These are phyloP conservation scores for Sebastes schlegelii DNA, from an alignment of 2,113 vertebrate species.

Conservation along the genomic window DNA sequence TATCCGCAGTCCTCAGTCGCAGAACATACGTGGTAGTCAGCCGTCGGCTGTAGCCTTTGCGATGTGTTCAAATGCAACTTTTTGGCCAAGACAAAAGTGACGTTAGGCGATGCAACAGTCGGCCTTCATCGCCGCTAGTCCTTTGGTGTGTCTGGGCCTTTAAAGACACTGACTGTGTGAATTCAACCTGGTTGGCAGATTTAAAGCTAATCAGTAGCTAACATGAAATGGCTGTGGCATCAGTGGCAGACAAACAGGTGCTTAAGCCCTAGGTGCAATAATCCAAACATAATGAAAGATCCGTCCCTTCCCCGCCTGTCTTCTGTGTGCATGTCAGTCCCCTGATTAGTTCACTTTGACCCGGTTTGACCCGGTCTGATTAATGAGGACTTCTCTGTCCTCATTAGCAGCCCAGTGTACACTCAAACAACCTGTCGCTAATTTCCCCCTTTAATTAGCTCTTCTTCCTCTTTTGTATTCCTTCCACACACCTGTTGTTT, in stretches of 20 bases:
- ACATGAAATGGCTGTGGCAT: slow-evolving; percentile 4
- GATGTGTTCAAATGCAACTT: no score
- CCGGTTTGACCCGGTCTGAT: slow-evolving; percentile 50
- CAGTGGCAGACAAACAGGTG: slow-evolving; percentile 32
- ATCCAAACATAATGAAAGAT: slow-evolving; percentile 56
- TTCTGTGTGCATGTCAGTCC: slow-evolving; percentile 32
- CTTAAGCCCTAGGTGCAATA: slow-evolving; percentile 15
- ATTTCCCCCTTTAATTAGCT: slow-evolving; percentile 17
- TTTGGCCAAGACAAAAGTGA: no score
- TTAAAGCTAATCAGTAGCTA: background rate
- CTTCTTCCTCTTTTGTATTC: slow-evolving; percentile 22
- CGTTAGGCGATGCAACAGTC: no score
- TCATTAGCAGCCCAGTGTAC: slow-evolving; percentile 45
- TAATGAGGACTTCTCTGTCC: slow-evolving; percentile 45
- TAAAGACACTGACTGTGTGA: background rate
- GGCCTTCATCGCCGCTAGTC: no score
- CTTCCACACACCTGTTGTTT: slow-evolving; percentile 22
- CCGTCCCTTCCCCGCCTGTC: slow-evolving; percentile 23
- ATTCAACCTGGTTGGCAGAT: slow-evolving; percentile 7
- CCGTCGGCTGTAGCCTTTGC: no score
- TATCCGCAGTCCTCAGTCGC: no score
- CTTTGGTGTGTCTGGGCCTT: background rate
- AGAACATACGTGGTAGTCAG: no score
- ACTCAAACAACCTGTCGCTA: slow-evolving; percentile 24
- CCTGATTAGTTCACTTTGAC: slow-evolving; percentile 58